A percentile compares a stretch with the other conserved stretches of the same genome.
Conservation (phyloP, 1,140 invertebrate species). For the Antheraea mylitta region DNA sequence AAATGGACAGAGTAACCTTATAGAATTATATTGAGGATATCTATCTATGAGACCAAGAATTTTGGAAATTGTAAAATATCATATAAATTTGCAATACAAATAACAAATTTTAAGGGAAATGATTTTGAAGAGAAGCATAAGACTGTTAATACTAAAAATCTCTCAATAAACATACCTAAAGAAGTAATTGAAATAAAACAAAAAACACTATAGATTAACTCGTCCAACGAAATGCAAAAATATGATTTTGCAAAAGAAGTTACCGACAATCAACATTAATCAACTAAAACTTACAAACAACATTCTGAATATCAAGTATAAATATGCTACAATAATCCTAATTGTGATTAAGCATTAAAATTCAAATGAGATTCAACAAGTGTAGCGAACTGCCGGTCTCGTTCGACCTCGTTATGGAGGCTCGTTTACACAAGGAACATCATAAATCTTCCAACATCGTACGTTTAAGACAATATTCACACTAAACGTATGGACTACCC, state of each 20-base stretch:
- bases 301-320: not conserved
- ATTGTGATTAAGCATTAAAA: conserved; percentile 5
- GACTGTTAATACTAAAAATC: too few species aligned
- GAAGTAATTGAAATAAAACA: too few species aligned
- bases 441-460: not conserved
- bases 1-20: too few species aligned
- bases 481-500: not conserved
- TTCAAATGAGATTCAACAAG: conserved; percentile 16
- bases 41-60: too few species aligned
- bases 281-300: not conserved
- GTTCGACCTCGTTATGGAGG: not conserved
- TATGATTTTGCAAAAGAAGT: not conserved
- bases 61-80: too few species aligned
- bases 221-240: too few species aligned
- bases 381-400: conserved; percentile 2
- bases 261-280: not conserved
- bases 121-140: too few species aligned
- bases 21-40: too few species aligned
- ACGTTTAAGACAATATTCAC: not conserved
- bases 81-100: too few species aligned
- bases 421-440: not conserved
- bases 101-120: too few species aligned
- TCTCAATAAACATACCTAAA: too few species aligned
- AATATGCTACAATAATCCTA: not conserved
- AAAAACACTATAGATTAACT: too few species aligned